These are phyloP conservation scores for Rotaria sp. DNA, from an alignment of 2,888 invertebrate genomes.

Conservation along the genomic window DNA sequence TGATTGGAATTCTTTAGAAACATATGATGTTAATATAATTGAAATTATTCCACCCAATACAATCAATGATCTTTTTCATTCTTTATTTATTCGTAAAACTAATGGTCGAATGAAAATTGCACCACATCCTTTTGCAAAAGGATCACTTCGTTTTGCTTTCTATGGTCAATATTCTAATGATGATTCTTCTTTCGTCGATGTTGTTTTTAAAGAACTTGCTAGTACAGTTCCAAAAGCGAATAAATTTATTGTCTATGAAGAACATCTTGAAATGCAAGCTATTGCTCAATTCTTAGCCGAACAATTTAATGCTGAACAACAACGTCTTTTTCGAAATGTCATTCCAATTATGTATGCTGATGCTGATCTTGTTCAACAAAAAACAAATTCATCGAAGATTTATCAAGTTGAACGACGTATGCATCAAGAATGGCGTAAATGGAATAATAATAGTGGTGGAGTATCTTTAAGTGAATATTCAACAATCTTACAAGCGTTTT, in stretches of 20 bases:
- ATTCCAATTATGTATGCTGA: not conserved
- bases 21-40: not conserved
- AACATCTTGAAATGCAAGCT: constrained; percentile 12
- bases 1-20: not conserved
- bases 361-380: not conserved
- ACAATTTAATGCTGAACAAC: constrained; percentile 7
- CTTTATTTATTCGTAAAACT: not conserved
- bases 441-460: constrained; percentile 22
- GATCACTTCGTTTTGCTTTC: constrained; percentile 15
- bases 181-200: not conserved
- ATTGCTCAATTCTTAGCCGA: constrained; percentile 17
- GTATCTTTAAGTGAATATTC: not conserved
- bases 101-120: not conserved
- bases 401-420: constrained; percentile 22
- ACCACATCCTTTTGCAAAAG: not conserved
- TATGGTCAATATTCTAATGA: not conserved
- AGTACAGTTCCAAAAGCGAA: not conserved
- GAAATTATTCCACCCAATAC: not conserved
- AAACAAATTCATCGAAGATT: not conserved
- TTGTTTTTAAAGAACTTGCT: constrained; percentile 15
- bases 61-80: not conserved
- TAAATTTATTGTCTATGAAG: not conserved
- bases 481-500: constrained; percentile 19
- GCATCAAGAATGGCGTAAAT: not conserved
- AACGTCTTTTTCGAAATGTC: not conserved